Evolutionary conservation across 2,888 invertebrate species (phyloP).

Genomic region (Urechis unicinctus): DNA sequence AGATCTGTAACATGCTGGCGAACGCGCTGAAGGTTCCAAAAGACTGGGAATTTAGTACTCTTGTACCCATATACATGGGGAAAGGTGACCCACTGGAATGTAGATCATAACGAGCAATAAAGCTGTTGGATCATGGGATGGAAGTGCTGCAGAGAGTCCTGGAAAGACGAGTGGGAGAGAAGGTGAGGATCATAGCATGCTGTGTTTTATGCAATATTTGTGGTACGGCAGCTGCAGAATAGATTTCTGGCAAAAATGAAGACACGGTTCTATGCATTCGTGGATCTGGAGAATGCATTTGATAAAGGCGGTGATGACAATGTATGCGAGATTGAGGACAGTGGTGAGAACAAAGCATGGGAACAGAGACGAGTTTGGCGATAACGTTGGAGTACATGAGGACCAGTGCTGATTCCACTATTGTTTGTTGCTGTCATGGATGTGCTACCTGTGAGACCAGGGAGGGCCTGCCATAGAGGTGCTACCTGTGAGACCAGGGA

Average conservation of each 20-base stretch:
- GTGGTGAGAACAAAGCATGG: too few relatives aligned
- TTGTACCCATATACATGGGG: too few relatives aligned
- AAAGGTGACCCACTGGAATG: conserved; percentile 2
- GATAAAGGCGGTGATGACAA: conserved; percentile 2
- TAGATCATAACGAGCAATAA: conserved; percentile 4
- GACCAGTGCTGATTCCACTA: neutral
- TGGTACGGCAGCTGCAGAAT: conserved; percentile 2
- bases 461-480: too few relatives aligned
- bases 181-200: conserved; percentile 1
- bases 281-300: conserved; percentile 6
- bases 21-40: too few relatives aligned
- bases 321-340: neutral
- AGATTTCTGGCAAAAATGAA: neutral
- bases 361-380: neutral
- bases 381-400: neutral
- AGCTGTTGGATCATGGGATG: conserved; percentile 3
- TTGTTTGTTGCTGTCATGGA: neutral
- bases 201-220: conserved; percentile 3
- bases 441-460: too few relatives aligned
- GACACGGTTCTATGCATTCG: neutral
- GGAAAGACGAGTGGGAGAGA: conserved; percentile 1
- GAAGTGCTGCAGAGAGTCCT: conserved; percentile 1
- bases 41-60: too few relatives aligned
- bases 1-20: too few relatives aligned
- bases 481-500: too few relatives aligned